phyloP scores from a whole-genome alignment of 2,113 vertebrate species.

The Craseonycteris thonglongyai region DNA sequence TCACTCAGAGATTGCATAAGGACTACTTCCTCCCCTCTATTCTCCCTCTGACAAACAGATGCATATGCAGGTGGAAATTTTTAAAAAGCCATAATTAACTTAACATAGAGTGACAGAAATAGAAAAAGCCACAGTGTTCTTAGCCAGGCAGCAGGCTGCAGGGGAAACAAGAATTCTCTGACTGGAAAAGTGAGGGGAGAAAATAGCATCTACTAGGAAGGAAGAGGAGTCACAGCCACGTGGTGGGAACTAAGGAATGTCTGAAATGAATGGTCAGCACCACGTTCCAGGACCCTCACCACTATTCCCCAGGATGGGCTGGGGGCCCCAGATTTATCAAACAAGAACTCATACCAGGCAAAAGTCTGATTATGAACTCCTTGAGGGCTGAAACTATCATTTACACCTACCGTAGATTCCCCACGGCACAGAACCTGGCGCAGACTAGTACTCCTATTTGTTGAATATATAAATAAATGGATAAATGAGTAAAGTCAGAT shows the following conservation, averaged over 20 bases:
- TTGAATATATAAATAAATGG: not conserved
- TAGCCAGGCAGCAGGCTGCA: not conserved
- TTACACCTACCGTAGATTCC: not conserved
- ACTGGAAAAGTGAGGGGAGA: not conserved
- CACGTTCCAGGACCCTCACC: not conserved
- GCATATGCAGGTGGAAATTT: not conserved
- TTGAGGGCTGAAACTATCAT: not conserved
- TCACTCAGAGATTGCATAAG: not conserved
- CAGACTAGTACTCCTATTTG: not conserved
- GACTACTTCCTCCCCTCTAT: not conserved
- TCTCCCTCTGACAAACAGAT: constrained; percentile 22
- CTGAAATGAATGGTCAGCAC: not conserved
- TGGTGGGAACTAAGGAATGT: not conserved
- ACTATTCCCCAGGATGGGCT: not conserved
- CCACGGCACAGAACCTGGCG: not conserved
- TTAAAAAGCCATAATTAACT: constrained; percentile 29
- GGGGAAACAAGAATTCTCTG: constrained; percentile 16
- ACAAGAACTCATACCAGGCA: not conserved
- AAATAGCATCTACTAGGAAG: not conserved
- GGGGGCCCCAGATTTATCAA: not conserved
- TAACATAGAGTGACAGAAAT: constrained; percentile 34
- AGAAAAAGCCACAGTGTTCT: constrained; percentile 36
- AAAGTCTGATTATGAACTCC: not conserved
- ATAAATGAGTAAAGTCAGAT: not conserved
- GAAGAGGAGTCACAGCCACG: not conserved